Percentiles rank a stretch among this genome's conserved stretches.
Evolutionary conservation across 2,113 vertebrate species (phyloP).

Genomic region (Manacus vitellinus): DNA sequence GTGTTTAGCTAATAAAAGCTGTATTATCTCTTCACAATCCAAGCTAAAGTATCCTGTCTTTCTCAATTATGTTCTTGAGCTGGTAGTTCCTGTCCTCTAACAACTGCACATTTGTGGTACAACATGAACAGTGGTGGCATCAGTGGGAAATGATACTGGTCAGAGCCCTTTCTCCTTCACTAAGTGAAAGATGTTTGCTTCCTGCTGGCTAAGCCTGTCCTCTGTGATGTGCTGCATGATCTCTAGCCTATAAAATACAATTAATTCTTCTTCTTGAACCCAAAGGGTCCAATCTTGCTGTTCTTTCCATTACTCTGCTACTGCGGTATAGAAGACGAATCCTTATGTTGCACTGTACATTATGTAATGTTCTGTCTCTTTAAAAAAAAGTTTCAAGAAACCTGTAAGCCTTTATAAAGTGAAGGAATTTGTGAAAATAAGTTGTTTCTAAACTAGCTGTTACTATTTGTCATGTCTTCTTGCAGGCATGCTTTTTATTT

Average conservation of each 20-base stretch:
- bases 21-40: not conserved
- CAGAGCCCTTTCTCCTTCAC: not conserved
- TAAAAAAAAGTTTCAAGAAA: not conserved
- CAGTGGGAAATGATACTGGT: not conserved
- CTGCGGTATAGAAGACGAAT: not conserved
- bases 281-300: not conserved
- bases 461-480: not conserved
- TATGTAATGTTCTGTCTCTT: not conserved
- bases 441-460: not conserved
- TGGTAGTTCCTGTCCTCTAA: not conserved
- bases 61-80: not conserved
- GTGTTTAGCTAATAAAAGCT: not conserved
- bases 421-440: not conserved
- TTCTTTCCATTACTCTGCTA: not conserved
- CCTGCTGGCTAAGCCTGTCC: not conserved
- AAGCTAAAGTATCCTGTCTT: not conserved
- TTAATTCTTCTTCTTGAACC: not conserved
- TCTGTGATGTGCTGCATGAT: not conserved
- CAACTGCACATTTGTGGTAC: not conserved
- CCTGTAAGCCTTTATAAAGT: not conserved
- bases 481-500: not conserved
- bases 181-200: not conserved
- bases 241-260: not conserved
- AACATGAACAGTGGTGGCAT: not conserved
- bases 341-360: not conserved